Evolutionary conservation across 2,113 vertebrate species (phyloP).

Genomic region (Hippopotamus amphibius): DNA sequence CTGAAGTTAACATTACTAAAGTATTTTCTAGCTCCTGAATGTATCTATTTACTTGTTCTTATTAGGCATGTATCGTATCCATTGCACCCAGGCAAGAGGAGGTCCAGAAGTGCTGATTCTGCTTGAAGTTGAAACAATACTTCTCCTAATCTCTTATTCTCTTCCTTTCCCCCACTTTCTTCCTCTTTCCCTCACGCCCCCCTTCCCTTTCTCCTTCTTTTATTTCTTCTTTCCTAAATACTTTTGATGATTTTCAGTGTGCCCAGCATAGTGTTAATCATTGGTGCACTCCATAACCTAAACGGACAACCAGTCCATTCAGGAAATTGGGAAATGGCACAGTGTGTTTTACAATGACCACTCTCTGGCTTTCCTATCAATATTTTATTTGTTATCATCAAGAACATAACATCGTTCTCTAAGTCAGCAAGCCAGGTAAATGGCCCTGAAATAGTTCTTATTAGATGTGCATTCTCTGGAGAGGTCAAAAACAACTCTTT

Average conservation of each 20-base stretch:
- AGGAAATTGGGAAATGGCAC: neutral
- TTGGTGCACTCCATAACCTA: rapidly evolving
- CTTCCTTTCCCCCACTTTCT: rapidly evolving
- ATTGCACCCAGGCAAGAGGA: neutral
- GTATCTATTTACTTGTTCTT: neutral
- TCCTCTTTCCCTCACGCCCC: neutral
- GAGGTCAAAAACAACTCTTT: neutral
- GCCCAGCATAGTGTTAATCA: rapidly evolving
- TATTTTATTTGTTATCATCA: neutral
- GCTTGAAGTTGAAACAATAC: neutral
- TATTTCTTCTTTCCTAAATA: neutral
- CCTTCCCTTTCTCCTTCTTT: neutral
- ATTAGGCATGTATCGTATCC: neutral
- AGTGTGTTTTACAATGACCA: neutral
- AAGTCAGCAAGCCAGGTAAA: neutral
- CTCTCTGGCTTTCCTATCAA: neutral
- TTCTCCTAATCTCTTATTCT: neutral
- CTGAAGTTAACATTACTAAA: neutral
- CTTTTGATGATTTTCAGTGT: neutral
- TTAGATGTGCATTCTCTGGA: neutral
- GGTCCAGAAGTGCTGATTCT: neutral
- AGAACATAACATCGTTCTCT: neutral
- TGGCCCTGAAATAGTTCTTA: neutral
- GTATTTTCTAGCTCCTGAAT: neutral
- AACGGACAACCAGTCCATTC: neutral